Percentiles rank a stretch among this genome's conserved stretches.
Evolutionary conservation across 2,888 invertebrate species (phyloP).

Genomic region (Drosophila suboccidentalis): DNA sequence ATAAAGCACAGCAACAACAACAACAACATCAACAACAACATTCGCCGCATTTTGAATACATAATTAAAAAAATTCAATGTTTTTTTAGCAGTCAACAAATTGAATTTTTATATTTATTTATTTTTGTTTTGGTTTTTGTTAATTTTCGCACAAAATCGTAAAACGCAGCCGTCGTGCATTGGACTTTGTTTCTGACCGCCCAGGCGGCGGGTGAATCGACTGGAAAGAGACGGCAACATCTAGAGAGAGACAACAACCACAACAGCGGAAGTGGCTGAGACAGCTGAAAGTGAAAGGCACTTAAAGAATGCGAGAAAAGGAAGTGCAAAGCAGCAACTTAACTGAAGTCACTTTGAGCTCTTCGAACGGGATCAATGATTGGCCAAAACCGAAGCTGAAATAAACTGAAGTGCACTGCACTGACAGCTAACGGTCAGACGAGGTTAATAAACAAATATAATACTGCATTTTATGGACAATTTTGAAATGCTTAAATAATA

Average conservation of each 20-base stretch:
- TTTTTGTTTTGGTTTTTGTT: conserved; percentile 25
- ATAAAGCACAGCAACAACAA: conserved; percentile 33
- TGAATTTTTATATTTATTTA: conserved; percentile 42
- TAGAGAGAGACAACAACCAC: conserved; percentile 22
- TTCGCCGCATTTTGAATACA: conserved; percentile 55
- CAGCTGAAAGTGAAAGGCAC: conserved; percentile 75
- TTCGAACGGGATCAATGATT: conserved; percentile 33
- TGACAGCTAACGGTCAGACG: conserved; percentile 13
- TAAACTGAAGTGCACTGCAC: conserved; percentile 11
- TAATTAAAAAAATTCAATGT: conserved; percentile 69
- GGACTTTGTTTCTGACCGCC: conserved; percentile 62
- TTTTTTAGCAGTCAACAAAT: conserved; percentile 51
- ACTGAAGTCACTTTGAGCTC: conserved; percentile 1
- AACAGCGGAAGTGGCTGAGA: conserved; percentile 39
- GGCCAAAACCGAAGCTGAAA: conserved; percentile 1
- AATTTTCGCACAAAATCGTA: conserved; percentile 46
- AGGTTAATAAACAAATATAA: background rate
- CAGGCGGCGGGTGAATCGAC: conserved; percentile 10
- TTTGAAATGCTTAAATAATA: background rate
- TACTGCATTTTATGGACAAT: background rate
- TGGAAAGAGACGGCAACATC: conserved; percentile 25
- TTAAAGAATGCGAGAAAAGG: conserved; percentile 55
- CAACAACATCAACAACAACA: conserved; percentile 4
- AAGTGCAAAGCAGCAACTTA: conserved; percentile 48
- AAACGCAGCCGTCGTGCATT: conserved; percentile 63